phyloP scores from a whole-genome alignment of 1,140 invertebrate genomes.

The Pemphigus obesinymphae region DNA sequence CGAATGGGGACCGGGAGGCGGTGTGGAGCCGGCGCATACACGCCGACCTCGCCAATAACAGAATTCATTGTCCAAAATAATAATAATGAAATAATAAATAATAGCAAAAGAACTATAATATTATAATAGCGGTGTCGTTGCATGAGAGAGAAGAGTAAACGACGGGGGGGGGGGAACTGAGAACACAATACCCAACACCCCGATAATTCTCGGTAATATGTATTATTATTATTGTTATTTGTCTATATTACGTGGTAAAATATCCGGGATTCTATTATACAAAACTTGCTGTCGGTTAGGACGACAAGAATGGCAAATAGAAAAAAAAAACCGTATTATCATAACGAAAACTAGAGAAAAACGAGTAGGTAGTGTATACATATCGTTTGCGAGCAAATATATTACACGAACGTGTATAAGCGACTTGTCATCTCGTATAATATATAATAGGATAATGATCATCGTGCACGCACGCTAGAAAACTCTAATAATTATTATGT shows the following conservation, averaged over 20 bases:
- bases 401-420: too few relatives aligned
- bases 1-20: constrained; percentile 15
- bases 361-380: background rate
- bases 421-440: too few relatives aligned
- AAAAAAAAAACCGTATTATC: background rate
- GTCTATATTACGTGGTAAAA: background rate
- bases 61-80: constrained; percentile 20
- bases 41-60: constrained; percentile 39
- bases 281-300: background rate
- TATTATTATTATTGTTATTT: background rate
- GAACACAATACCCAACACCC: background rate
- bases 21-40: constrained; percentile 25
- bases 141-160: too few relatives aligned
- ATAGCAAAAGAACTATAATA: too few relatives aligned
- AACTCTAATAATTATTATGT: too few relatives aligned
- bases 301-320: background rate
- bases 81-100: background rate
- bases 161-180: too few relatives aligned
- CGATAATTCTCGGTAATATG: background rate
- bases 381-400: background rate
- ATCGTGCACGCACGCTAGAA: too few relatives aligned
- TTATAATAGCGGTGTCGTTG: too few relatives aligned
- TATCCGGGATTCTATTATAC: background rate
- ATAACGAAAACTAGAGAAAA: background rate
- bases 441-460: too few relatives aligned